Evolutionary conservation across 2,888 invertebrate species (phyloP).

Genomic region (Napeogenes sylphis): DNA sequence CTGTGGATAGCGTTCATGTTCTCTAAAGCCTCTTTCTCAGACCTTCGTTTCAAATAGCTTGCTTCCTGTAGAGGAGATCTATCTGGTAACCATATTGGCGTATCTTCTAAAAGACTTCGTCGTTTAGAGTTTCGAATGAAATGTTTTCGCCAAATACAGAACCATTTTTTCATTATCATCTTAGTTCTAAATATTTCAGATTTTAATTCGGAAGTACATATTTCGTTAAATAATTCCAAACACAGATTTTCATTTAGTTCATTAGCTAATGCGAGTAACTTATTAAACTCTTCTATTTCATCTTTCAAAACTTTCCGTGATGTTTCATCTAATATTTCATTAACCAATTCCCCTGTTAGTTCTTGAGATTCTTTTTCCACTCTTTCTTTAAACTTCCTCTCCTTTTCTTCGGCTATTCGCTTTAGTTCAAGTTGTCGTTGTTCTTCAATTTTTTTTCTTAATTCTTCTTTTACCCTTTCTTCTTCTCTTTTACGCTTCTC

Average conservation of each 20-base stretch:
- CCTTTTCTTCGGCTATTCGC: constrained; percentile 55
- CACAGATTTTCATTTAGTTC: constrained; percentile 50
- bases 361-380: constrained; percentile 58
- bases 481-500: constrained; percentile 39
- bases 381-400: constrained; percentile 51
- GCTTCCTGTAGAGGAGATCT: constrained; percentile 62
- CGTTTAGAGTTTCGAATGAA: constrained; percentile 56
- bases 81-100: constrained; percentile 66
- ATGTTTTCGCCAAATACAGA: constrained; percentile 57
- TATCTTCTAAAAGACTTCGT: constrained; percentile 58
- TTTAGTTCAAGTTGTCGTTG: constrained; percentile 52
- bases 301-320: constrained; percentile 46
- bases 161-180: constrained; percentile 62
- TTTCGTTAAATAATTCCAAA: constrained; percentile 52
- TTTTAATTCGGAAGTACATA: constrained; percentile 56
- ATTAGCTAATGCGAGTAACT: constrained; percentile 48
- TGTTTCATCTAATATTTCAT: constrained; percentile 52
- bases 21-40: constrained; percentile 53
- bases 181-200: constrained; percentile 56
- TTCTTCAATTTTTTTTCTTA: constrained; percentile 52
- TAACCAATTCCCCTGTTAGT: constrained; percentile 51
- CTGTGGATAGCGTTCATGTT: constrained; percentile 65
- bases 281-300: constrained; percentile 51
- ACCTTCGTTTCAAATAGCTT: constrained; percentile 43
- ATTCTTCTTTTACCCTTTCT: constrained; percentile 45